Conservation (phyloP, 2,797 vertebrate species). For the Iguana delicatissima region DNA sequence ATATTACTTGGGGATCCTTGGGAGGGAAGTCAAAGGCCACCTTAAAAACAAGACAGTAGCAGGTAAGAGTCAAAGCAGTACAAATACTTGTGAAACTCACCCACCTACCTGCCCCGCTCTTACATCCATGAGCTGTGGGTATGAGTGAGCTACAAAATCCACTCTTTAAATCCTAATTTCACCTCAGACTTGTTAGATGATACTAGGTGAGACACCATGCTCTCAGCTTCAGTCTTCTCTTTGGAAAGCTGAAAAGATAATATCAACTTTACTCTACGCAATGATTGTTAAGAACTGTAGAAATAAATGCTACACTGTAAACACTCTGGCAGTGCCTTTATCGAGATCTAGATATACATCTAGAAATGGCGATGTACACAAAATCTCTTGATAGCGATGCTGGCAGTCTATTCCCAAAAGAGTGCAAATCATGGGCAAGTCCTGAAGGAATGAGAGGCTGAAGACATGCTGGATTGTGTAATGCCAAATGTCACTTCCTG, state of each 20-base stretch:
- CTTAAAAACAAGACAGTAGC: not conserved
- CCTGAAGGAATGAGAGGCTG: too few species aligned
- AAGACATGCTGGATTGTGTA: not conserved
- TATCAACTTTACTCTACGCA: not conserved
- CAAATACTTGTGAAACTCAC: too few species aligned
- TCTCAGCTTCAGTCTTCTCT: too few species aligned
- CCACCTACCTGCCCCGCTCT: too few species aligned
- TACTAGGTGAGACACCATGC: not conserved
- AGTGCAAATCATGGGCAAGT: too few species aligned
- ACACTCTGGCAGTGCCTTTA: too few species aligned
- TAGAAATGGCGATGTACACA: too few species aligned
- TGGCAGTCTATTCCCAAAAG: not conserved
- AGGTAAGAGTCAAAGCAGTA: not conserved
- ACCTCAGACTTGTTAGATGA: not conserved
- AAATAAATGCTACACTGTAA: not conserved
- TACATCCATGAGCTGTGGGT: too few species aligned
- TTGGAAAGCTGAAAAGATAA: not conserved
- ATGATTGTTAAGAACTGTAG: not conserved
- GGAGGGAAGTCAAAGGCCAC: not conserved
- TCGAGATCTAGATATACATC: not conserved
- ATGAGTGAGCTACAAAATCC: too few species aligned
- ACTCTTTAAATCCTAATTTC: not conserved
- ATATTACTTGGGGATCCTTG: not conserved
- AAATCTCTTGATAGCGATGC: not conserved
- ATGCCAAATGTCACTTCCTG: fast-evolving